These are phyloP conservation scores for Hetaerina titia DNA, from an alignment of 2,888 invertebrate genomes.

Conservation along the genomic window DNA sequence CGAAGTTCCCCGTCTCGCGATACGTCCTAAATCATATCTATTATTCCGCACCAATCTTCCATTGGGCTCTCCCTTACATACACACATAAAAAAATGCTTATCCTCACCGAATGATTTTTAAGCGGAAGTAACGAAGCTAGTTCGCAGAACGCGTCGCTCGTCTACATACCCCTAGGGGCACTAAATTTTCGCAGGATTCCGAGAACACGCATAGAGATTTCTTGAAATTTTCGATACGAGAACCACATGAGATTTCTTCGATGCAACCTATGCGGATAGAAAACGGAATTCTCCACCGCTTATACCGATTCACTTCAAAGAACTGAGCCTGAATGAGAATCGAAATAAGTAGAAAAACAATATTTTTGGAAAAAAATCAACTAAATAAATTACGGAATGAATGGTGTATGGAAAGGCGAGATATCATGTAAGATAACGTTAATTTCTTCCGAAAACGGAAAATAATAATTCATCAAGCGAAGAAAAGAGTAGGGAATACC, in stretches of 20 bases:
- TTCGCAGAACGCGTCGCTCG: not conserved
- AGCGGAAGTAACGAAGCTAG: not conserved
- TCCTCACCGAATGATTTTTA: not conserved
- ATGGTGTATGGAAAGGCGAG: not conserved
- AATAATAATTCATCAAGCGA: not conserved
- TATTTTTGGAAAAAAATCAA: not conserved
- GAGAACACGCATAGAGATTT: not conserved
- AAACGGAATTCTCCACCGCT: not conserved
- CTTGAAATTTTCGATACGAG: not conserved
- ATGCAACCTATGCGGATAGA: not conserved
- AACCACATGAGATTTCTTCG: not conserved
- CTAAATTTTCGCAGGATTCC: not conserved
- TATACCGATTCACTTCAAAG: not conserved
- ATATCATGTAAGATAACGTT: not conserved
- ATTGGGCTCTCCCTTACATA: too few species aligned
- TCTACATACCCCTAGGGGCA: not conserved
- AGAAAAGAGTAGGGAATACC: not conserved
- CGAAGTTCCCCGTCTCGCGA: too few species aligned
- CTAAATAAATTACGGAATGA: not conserved
- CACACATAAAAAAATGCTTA: too few species aligned
- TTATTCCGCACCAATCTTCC: too few species aligned
- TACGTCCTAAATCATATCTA: too few species aligned
- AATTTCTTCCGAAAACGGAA: slow-evolving; percentile 26
- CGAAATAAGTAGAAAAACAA: not conserved
- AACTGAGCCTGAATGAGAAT: not conserved